These are phyloP conservation scores for Stenopsyche tienmushanensis DNA, from an alignment of 1,140 invertebrate genomes.

Conservation along the genomic window DNA sequence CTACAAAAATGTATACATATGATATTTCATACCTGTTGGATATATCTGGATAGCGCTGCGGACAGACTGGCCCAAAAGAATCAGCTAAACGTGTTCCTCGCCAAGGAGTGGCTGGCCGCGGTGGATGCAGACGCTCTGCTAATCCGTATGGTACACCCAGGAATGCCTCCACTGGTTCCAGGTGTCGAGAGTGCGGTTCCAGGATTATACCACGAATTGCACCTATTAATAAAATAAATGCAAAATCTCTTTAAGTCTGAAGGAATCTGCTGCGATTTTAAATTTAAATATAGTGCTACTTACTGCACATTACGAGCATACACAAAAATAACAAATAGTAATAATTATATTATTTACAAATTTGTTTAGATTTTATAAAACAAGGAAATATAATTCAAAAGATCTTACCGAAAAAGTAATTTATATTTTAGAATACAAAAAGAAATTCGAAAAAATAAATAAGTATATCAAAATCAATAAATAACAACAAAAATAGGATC, in stretches of 20 bases:
- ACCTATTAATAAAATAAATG: conserved; percentile 49
- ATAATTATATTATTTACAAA: too few species aligned
- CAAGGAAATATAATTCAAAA: neutral
- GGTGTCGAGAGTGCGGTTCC: conserved; percentile 70
- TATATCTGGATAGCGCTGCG: conserved; percentile 72
- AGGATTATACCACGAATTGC: conserved; percentile 69
- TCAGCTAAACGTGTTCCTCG: conserved; percentile 72
- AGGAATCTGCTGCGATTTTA: neutral
- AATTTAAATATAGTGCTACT: too few species aligned
- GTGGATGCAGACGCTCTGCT: conserved; percentile 71
- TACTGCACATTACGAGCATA: neutral
- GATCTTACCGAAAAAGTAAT: neutral
- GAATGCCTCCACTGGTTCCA: conserved; percentile 81
- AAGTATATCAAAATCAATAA: too few species aligned
- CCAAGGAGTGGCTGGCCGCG: conserved; percentile 68
- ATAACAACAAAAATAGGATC: too few species aligned
- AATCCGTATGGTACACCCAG: conserved; percentile 81
- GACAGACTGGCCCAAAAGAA: conserved; percentile 73
- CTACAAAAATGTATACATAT: too few species aligned
- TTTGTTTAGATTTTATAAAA: too few species aligned
- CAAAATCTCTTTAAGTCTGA: neutral
- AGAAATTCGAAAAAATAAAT: too few species aligned
- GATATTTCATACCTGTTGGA: conserved; percentile 66
- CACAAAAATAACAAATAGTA: too few species aligned
- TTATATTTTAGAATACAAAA: too few species aligned